A percentile compares a stretch with the other conserved stretches of the same genome.
Evolutionary conservation across 2,888 invertebrate genomes (phyloP).

Genomic region (Xanthorhoe spadicearia): DNA sequence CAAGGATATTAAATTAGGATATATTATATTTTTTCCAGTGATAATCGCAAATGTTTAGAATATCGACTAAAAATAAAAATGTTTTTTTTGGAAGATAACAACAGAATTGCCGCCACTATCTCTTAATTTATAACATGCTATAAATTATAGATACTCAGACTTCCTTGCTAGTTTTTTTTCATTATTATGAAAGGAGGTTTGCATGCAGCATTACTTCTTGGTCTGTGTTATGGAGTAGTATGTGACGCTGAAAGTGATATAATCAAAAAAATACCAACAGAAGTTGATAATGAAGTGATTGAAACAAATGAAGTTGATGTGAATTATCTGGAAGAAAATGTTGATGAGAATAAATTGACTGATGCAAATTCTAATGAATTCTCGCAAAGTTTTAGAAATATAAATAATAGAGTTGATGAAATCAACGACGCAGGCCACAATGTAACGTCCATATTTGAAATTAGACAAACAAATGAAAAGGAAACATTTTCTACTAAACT

Average conservation of each 20-base stretch:
- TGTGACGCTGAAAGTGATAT: not conserved
- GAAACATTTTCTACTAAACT: not conserved
- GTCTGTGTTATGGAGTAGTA: conserved; percentile 4
- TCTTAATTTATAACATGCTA: conserved; percentile 16
- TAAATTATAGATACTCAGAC: conserved; percentile 5
- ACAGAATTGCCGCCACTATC: conserved; percentile 3
- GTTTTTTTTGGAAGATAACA: not conserved
- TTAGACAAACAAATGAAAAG: not conserved
- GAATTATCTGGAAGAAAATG: not conserved
- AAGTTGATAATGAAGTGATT: not conserved
- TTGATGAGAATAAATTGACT: not conserved
- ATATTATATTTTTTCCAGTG: no score
- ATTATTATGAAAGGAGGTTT: conserved; percentile 31
- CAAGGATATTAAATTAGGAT: no score
- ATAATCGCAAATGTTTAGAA: no score
- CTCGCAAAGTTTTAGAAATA: not conserved
- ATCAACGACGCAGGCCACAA: not conserved
- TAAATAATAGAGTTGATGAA: not conserved
- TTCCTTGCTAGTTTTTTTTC: conserved; percentile 11
- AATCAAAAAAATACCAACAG: not conserved
- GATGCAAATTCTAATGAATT: not conserved
- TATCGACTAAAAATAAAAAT: no score
- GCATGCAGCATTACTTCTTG: conserved; percentile 12
- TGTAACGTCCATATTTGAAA: not conserved
- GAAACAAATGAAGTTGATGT: not conserved